Conservation (phyloP, 2,888 invertebrate species). For the Exocentrus adspersus region DNA sequence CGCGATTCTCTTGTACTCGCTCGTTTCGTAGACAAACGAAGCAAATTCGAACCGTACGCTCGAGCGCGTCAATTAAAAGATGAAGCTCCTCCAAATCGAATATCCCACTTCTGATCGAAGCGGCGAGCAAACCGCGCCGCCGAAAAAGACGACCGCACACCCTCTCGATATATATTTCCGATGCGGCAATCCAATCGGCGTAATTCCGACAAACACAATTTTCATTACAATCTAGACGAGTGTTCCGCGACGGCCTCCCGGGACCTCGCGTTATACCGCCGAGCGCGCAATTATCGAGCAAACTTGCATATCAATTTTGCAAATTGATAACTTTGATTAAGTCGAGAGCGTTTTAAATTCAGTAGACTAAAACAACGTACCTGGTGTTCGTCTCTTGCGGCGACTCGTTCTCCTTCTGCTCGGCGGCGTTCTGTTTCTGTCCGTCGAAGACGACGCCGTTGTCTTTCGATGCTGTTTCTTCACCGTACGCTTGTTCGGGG, state of each 20-base stretch:
- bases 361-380: conserved; percentile 25
- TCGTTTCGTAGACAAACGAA: no score
- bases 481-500: conserved; percentile 11
- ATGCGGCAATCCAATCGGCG: conserved; percentile 39
- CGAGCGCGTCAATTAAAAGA: no score
- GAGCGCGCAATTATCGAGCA: conserved; percentile 63
- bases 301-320: conserved; percentile 63
- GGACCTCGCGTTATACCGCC: conserved; percentile 58
- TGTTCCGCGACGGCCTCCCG: conserved; percentile 44
- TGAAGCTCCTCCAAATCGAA: no score
- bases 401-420: conserved; percentile 49
- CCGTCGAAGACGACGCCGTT: conserved; percentile 32
- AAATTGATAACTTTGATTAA: conserved; percentile 54
- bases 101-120: background rate
- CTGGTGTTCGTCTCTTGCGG: conserved; percentile 41
- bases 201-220: conserved; percentile 60
- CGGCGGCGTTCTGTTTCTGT: conserved; percentile 30
- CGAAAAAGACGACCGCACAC: conserved; percentile 4
- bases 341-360: conserved; percentile 15
- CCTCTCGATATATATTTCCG: conserved; percentile 14
- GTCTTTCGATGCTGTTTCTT: conserved; percentile 24
- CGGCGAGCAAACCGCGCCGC: no score
- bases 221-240: conserved; percentile 61
- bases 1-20: no score
- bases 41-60: no score